Evolutionary conservation across 2,113 vertebrate species (phyloP).

Genomic region (Thryonomys swinderianus): DNA sequence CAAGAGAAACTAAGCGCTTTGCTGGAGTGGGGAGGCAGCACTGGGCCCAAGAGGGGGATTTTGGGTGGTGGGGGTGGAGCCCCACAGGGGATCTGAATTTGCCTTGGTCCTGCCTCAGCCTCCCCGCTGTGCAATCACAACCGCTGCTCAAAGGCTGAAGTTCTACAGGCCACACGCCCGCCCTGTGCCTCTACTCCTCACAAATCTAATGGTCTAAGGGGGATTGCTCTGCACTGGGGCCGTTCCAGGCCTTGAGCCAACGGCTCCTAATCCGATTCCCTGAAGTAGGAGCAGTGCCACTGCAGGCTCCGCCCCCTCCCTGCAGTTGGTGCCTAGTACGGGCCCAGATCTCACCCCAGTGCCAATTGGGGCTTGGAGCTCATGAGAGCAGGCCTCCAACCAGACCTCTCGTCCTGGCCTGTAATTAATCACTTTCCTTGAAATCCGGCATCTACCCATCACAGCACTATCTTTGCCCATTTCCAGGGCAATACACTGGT

Average conservation of each 20-base stretch:
- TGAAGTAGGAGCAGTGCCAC: rapidly evolving
- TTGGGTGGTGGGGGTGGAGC: no score
- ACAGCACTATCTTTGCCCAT: rapidly evolving
- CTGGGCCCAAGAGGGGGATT: no score
- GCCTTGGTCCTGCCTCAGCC: neutral
- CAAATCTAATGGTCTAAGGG: rapidly evolving
- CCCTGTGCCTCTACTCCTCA: rapidly evolving
- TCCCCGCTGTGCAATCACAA: no score
- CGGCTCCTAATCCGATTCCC: neutral
- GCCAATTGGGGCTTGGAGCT: neutral
- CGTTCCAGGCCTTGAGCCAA: neutral
- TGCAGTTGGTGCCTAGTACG: rapidly evolving
- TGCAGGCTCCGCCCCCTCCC: neutral
- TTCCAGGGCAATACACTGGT: rapidly evolving
- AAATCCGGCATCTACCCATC: rapidly evolving
- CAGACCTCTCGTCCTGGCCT: rapidly evolving
- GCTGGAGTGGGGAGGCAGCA: no score
- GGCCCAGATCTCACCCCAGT: no score
- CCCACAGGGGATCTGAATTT: no score
- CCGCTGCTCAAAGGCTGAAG: no score
- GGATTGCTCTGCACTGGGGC: no score
- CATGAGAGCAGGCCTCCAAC: rapidly evolving
- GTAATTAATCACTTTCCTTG: neutral
- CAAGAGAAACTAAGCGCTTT: no score
- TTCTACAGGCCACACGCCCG: rapidly evolving